phyloP scores from a whole-genome alignment of 2,797 vertebrate genomes.

The Myotis vivesi region DNA sequence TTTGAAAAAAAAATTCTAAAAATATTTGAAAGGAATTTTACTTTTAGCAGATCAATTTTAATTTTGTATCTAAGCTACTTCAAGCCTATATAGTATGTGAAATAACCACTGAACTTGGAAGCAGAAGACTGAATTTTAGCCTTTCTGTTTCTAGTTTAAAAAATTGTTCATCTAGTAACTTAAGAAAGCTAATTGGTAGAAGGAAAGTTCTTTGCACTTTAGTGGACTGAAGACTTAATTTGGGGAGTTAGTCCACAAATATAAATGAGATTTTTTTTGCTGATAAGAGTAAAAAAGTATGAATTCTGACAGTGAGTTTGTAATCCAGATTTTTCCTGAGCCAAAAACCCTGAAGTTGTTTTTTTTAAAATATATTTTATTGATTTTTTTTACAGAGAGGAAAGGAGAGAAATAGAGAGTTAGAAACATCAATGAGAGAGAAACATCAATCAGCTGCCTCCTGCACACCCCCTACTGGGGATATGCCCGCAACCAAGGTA shows the following conservation, averaged over 20 bases:
- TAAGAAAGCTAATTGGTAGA: slow-evolving; percentile 72
- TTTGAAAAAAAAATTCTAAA: slow-evolving; percentile 1
- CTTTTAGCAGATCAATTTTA: not conserved
- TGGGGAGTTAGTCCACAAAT: slow-evolving; percentile 71
- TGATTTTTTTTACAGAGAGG: too few species aligned
- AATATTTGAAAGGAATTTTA: slow-evolving; percentile 4
- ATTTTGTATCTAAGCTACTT: not conserved
- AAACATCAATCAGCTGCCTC: too few species aligned
- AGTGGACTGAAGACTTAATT: slow-evolving; percentile 78
- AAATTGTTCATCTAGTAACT: slow-evolving; percentile 74
- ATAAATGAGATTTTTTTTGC: slow-evolving; percentile 64
- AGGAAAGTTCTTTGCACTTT: slow-evolving; percentile 74
- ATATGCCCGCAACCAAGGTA: too few species aligned
- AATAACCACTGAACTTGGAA: not conserved
- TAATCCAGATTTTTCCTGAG: not conserved
- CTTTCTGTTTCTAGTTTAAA: slow-evolving; percentile 73
- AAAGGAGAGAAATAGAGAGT: too few species aligned
- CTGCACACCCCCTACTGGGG: too few species aligned
- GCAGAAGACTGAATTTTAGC: slow-evolving; percentile 39
- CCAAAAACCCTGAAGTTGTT: not conserved
- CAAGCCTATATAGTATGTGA: not conserved
- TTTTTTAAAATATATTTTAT: too few species aligned
- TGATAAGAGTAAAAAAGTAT: slow-evolving; percentile 74
- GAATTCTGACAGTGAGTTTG: slow-evolving; percentile 81
- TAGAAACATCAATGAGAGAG: too few species aligned